Evolutionary conservation across 2,797 vertebrate genomes (phyloP), one percentile per base, ranked within the genome.

Genomic region (Podarcis siculus): DNA sequence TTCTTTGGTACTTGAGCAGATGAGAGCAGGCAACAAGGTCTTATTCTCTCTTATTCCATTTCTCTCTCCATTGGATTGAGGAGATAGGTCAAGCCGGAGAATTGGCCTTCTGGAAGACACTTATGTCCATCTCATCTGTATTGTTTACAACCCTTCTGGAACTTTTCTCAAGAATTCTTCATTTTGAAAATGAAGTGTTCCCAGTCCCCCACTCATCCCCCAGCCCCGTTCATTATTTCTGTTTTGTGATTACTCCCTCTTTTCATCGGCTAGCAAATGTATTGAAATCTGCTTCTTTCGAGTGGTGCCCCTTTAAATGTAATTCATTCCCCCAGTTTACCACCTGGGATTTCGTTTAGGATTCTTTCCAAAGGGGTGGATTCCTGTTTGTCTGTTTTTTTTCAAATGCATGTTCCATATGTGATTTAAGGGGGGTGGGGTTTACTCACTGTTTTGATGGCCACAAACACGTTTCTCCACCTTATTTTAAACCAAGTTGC

Each of bases 341-440:
- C 71, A 61, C 2, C 2, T 8, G 30, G 39, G 5, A n/a, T 76
- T 71, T 25, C n/a, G 87, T 15, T 78, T 21, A 61, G 58, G 19
- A 61, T 61, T 61, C 58, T 19, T 19, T 61, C 58, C 84, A 1
- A 58, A 49, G 72, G 4, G 72, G 35, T 89, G 45, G 67, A 7
- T n/a, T 30, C 39, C 39, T 55, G 49, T 13, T 49, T 49, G 45
- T 89, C 23, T 73, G 19, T 83, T 32, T 69, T 39, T 86, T 13
- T 12, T 3, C 79, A 92, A 25, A 27, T n/a, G 30, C 85, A 8
- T 89, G 3, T 71, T 30, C 8, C 0, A 77, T 78, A 10, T 32
- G 88, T 83, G 76, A 87, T 85, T 90, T 19, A 69, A n/a, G 64
- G 78, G 71, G 37, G 71, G 86, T 37, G 88, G 32, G 91, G 87